Conservation (phyloP, 2,888 invertebrate species). For the Chirona hameri region DNA sequence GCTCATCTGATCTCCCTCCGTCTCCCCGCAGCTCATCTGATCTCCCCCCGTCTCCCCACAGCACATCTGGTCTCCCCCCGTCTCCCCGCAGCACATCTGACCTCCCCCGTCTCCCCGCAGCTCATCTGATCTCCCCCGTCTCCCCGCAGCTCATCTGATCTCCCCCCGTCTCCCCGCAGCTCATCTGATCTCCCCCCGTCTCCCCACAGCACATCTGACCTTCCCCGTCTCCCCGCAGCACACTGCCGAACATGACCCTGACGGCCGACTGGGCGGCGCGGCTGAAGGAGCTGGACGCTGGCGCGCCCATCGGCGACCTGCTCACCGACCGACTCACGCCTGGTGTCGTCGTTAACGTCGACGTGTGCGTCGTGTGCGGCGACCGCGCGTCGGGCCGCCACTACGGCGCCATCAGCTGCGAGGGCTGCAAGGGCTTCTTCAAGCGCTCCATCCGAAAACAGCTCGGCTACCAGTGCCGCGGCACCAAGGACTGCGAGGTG, state of each 20-base stretch:
- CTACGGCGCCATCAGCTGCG: constrained; percentile 86
- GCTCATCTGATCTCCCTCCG: no score
- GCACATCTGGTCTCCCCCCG: no score
- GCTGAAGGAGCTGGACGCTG: constrained; percentile 39
- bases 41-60: no score
- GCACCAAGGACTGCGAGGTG: constrained; percentile 94
- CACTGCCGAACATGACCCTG: constrained; percentile 13
- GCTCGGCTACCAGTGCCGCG: constrained; percentile 93
- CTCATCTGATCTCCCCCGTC: neutral
- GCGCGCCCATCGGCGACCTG: constrained; percentile 25
- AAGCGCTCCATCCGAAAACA: constrained; percentile 96
- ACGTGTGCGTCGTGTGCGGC: constrained; percentile 90
- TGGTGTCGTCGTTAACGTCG: constrained; percentile 47
- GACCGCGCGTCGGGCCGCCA: constrained; percentile 91
- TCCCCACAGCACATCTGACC: no score
- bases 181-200: no score
- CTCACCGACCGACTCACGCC: neutral
- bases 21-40: no score
- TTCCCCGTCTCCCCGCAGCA: neutral
- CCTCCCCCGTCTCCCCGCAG: neutral
- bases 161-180: no score
- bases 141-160: no score
- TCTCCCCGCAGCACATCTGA: no score
- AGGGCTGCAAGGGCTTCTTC: constrained; percentile 98
- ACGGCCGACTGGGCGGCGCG: constrained; percentile 38